Conservation (phyloP, 2,113 vertebrate genomes). For the Aramus guarauna region DNA sequence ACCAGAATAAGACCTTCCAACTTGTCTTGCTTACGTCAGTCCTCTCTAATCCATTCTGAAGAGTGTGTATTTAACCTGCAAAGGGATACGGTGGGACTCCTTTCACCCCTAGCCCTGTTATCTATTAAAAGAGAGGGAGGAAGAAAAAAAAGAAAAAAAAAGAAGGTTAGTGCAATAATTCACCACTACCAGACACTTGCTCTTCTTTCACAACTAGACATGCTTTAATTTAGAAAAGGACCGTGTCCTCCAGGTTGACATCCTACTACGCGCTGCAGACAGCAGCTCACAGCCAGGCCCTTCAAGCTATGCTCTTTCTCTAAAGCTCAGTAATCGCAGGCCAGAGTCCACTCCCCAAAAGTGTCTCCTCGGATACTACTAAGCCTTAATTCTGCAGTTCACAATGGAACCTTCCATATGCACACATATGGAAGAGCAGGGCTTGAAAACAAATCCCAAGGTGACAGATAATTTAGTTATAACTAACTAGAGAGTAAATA, state of each 20-base stretch:
- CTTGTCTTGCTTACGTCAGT: neutral
- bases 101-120: slow-evolving; percentile 86
- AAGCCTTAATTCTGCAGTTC: neutral
- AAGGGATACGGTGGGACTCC: slow-evolving; percentile 80
- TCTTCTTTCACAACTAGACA: neutral
- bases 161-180: neutral
- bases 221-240: neutral
- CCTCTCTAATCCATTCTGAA: neutral
- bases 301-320: neutral
- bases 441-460: neutral
- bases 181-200: neutral
- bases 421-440: neutral
- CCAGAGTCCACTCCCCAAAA: neutral
- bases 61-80: slow-evolving; percentile 67
- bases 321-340: neutral
- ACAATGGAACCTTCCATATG: neutral
- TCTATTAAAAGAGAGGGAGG: slow-evolving; percentile 63
- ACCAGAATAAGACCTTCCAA: neutral
- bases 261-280: neutral
- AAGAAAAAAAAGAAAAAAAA: neutral
- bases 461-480: neutral
- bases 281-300: neutral
- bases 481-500: neutral
- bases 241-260: neutral
- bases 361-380: neutral